phyloP scores from a whole-genome alignment of 2,113 vertebrate species.

The Prionailurus viverrinus region DNA sequence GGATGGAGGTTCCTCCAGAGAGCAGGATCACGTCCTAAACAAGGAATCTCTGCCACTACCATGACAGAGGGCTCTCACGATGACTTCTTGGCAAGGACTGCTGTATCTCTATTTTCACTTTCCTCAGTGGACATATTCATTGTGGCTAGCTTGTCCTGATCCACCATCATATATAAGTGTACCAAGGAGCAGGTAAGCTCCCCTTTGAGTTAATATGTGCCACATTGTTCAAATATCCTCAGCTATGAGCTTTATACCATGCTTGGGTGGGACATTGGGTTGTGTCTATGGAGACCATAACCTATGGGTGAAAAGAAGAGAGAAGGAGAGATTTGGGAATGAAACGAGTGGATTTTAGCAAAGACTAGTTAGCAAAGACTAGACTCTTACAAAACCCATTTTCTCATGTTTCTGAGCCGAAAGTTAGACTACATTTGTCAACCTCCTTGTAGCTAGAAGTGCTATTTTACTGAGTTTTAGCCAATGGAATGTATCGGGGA shows the following conservation, averaged over 20 bases:
- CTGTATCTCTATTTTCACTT: neutral
- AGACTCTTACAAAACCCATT: neutral
- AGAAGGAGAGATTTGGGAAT: neutral
- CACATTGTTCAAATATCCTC: neutral
- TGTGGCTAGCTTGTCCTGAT: neutral
- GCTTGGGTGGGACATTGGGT: neutral
- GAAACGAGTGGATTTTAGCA: neutral
- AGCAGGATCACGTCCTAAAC: neutral
- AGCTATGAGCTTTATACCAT: neutral
- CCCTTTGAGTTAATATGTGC: neutral
- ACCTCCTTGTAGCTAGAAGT: neutral
- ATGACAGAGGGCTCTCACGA: rapidly evolving
- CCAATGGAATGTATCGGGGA: neutral
- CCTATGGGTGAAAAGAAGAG: neutral
- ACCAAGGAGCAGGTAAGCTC: neutral
- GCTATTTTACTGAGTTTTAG: neutral
- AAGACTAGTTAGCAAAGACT: neutral
- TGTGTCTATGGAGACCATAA: neutral
- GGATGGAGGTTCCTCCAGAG: neutral
- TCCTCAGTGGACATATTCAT: neutral
- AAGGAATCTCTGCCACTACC: neutral
- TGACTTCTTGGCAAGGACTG: neutral
- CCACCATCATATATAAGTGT: no score
- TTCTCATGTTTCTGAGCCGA: neutral
- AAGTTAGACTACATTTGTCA: neutral